Evolutionary conservation across 2,113 vertebrate species (phyloP), one percentile per base, ranked within the genome.

Genomic region (Dasyornis broadbenti): DNA sequence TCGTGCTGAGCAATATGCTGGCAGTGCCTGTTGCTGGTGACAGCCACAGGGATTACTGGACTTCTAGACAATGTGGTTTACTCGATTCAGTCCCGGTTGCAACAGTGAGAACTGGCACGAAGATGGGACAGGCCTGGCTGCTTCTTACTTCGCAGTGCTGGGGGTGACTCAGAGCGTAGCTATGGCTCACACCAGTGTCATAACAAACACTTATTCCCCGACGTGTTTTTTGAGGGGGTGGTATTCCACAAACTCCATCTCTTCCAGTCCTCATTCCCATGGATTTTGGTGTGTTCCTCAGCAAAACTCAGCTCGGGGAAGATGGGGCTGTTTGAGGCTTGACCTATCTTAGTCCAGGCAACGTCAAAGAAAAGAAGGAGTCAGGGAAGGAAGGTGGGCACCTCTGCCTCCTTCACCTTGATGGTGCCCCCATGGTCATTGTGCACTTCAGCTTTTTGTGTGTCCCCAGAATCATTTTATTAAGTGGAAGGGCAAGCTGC

Each of bases 131-230:
- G 66, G 78, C 78, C 61, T 0, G 60, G 80, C 92, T 61, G 82
- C 50, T 92, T 91, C 85, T 94, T 90, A 42, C 86, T 90, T 92
- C 7, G 10, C 35, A 56, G 54, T 4, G 21, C 92, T 82, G 73
- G 57, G 54, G 33, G 39, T 97, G 96, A 97, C 90, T 97, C 93
- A 96, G 75, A 73, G 71, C 33, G 0, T 2, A 61, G 59, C 82
- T 94, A 73, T 93, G 92, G 86, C 57, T 94, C 61, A 84, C 13
- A 8, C 53, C 69, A 22, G 65, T 72, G 69, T 86, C 61, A 60
- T 13, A 89, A 76, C 95, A 83, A 89, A 71, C 65, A 15, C 86
- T 42, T 37, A 14, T 28, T 86, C 87, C 91, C 82, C 7, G 54
- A 49, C 60, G 66, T 85, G 60, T n/a, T 90, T 68, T 42, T 33